phyloP scores from a whole-genome alignment of 1,140 invertebrate species.

The Anastrepha obliqua region DNA sequence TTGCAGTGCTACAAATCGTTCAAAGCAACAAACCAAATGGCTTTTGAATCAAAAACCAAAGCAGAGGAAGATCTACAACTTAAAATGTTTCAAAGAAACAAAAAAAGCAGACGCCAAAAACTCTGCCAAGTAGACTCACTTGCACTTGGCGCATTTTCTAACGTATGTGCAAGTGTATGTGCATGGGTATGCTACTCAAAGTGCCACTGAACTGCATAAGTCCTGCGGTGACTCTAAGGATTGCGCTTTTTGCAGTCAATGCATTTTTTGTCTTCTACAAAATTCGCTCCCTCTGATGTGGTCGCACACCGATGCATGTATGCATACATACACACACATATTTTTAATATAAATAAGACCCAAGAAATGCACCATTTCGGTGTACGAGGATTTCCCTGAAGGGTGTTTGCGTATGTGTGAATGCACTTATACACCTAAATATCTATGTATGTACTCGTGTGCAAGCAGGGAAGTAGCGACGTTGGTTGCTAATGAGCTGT shows the following conservation, averaged over 20 bases:
- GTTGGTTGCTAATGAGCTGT: not conserved
- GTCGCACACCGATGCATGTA: not conserved
- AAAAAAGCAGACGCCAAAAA: not conserved
- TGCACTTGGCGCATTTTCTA: not conserved
- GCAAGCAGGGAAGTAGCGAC: not conserved
- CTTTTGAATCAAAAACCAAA: not conserved
- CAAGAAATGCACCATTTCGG: too few species aligned
- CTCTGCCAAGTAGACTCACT: not conserved
- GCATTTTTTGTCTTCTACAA: slow-evolving; percentile 2
- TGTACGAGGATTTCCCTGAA: too few species aligned
- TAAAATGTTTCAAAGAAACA: not conserved
- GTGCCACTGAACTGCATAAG: not conserved
- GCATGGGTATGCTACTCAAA: not conserved
- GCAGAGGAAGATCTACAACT: not conserved
- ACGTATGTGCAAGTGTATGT: not conserved
- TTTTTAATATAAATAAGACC: too few species aligned
- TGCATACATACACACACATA: too few species aligned
- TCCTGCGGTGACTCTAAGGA: not conserved
- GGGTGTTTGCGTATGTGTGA: too few species aligned
- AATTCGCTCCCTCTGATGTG: not conserved
- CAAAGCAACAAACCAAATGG: not conserved
- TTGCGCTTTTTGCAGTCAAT: not conserved
- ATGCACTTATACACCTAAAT: not conserved
- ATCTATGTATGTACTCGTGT: not conserved
- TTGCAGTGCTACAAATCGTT: not conserved